Evolutionary conservation across 2,797 vertebrate species (phyloP).

Genomic region (Aulostomus chinensis): DNA sequence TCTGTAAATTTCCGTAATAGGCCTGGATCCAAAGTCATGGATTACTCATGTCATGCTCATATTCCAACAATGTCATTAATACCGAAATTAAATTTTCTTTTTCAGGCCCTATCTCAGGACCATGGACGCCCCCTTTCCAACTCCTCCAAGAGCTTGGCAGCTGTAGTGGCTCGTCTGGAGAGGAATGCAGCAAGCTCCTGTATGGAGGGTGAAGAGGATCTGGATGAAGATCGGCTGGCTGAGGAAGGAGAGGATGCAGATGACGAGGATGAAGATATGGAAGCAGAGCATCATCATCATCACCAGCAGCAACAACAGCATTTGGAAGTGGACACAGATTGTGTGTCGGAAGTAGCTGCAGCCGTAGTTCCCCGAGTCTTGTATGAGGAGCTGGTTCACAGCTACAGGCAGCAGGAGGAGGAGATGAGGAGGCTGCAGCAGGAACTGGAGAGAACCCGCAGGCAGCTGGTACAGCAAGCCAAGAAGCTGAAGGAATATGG

Average conservation of each 20-base stretch:
- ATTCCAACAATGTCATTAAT: neutral
- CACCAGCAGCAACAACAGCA: slow-evolving; percentile 61
- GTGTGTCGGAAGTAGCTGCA: slow-evolving; percentile 79
- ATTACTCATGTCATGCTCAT: neutral
- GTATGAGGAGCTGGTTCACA: slow-evolving; percentile 96
- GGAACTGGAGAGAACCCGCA: slow-evolving; percentile 94
- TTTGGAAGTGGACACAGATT: slow-evolving; percentile 81
- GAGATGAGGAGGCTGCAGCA: slow-evolving; percentile 97
- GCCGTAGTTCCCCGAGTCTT: slow-evolving; percentile 91
- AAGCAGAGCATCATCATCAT: slow-evolving; percentile 69
- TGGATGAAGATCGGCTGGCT: slow-evolving; percentile 80
- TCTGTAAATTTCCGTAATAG: no score
- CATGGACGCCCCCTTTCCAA: slow-evolving; percentile 77
- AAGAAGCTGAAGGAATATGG: slow-evolving; percentile 99
- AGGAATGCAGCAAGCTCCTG: slow-evolving; percentile 88
- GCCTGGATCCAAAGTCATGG: neutral
- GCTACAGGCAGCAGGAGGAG: slow-evolving; percentile 97
- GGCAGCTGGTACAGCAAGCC: slow-evolving; percentile 98
- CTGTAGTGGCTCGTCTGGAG: slow-evolving; percentile 96
- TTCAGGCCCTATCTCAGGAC: slow-evolving; percentile 77
- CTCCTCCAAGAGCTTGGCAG: slow-evolving; percentile 94
- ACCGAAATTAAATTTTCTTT: neutral
- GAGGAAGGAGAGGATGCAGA: slow-evolving; percentile 84
- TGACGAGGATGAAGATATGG: slow-evolving; percentile 81
- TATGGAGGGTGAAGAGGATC: slow-evolving; percentile 86